Conservation (phyloP, 2,797 vertebrate genomes). For the Brotula barbata region DNA sequence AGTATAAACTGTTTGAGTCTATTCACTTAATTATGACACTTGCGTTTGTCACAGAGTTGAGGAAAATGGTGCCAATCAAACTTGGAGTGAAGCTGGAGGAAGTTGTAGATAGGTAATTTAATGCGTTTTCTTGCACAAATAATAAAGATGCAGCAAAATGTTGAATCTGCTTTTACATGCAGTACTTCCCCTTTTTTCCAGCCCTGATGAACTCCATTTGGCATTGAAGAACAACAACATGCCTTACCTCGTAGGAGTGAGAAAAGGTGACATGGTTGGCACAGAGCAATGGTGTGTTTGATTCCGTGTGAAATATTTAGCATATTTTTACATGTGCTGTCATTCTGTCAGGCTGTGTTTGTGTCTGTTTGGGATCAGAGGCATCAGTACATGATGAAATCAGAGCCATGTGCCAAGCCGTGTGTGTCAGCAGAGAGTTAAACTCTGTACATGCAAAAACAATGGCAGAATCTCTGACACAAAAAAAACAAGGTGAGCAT, state of each 20-base stretch:
- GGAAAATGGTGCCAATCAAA: constrained; percentile 60
- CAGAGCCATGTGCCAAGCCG: constrained; percentile 73
- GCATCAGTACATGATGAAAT: constrained; percentile 73
- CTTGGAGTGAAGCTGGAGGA: constrained; percentile 78
- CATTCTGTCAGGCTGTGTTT: constrained; percentile 61
- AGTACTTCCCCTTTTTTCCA: constrained; percentile 39
- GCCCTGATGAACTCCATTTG: constrained; percentile 71
- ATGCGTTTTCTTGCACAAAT: background rate
- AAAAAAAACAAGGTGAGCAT: constrained; percentile 58
- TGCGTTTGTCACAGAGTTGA: constrained; percentile 63
- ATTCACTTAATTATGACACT: background rate
- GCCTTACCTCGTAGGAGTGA: constrained; percentile 73
- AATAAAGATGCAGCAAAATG: background rate
- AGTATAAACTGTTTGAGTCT: background rate
- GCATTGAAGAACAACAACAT: constrained; percentile 67
- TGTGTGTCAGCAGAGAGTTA: constrained; percentile 65
- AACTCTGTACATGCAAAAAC: constrained; percentile 1
- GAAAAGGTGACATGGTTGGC: constrained; percentile 63
- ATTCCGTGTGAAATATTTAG: background rate
- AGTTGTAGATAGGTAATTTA: constrained; percentile 65
- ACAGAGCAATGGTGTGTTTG: background rate
- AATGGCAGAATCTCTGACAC: constrained; percentile 13
- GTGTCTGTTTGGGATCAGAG: constrained; percentile 73
- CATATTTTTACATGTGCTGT: background rate
- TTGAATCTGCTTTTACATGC: constrained; percentile 3